A percentile compares a stretch with the other conserved stretches of the same genome.
Evolutionary conservation across 1,140 invertebrate genomes (phyloP).

Genomic region (Vanessa atalanta): DNA sequence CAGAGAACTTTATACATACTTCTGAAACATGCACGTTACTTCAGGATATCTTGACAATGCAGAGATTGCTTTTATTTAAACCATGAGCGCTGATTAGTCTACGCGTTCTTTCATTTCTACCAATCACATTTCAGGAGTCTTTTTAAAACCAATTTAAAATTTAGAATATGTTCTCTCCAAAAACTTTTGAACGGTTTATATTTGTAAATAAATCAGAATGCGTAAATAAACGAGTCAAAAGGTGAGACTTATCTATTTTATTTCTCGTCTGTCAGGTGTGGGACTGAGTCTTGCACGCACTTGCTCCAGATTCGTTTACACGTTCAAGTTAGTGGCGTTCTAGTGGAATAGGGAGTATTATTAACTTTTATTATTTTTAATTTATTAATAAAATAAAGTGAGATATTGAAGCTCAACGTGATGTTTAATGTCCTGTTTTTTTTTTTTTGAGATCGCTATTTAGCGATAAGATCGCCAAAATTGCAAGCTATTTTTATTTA

Average conservation of each 20-base stretch:
- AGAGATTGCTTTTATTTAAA: too few species aligned
- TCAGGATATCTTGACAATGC: too few species aligned
- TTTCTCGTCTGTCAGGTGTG: conserved; percentile 31
- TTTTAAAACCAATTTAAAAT: background rate
- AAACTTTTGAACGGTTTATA: background rate
- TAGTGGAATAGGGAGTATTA: background rate
- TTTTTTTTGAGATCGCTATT: too few species aligned
- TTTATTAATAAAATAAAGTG: too few species aligned
- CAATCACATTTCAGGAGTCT: background rate
- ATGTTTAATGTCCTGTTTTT: too few species aligned
- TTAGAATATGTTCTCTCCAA: background rate
- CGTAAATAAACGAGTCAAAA: conserved; percentile 23
- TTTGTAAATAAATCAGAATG: conserved; percentile 21
- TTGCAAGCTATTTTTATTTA: too few species aligned
- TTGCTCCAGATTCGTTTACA: conserved; percentile 23
- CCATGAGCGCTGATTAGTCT: too few species aligned
- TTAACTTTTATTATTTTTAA: background rate
- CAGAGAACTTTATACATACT: too few species aligned
- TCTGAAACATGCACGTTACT: too few species aligned
- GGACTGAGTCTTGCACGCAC: conserved; percentile 39
- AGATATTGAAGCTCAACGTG: too few species aligned
- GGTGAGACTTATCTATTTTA: conserved; percentile 41
- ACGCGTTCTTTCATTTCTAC: background rate
- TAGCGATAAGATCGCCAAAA: too few species aligned
- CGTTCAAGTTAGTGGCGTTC: conserved; percentile 17